phyloP scores from a whole-genome alignment of 2,797 vertebrate species.

The Sebastes oblongus region DNA sequence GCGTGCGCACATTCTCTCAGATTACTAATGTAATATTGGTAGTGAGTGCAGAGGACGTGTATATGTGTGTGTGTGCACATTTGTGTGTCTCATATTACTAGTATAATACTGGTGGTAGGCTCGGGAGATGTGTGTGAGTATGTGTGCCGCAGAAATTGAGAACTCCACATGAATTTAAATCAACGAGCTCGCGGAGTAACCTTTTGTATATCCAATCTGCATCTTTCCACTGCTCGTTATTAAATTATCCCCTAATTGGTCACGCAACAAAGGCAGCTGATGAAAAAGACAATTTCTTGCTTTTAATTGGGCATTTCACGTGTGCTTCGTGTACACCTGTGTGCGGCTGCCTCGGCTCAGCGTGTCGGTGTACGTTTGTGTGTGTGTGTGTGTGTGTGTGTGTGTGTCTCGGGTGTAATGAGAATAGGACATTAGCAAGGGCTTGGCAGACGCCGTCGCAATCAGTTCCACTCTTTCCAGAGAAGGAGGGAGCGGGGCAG shows the following conservation, averaged over 20 bases:
- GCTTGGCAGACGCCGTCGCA: conserved; percentile 89
- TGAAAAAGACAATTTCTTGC: conserved; percentile 90
- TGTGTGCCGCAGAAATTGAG: conserved; percentile 50
- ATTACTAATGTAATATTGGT: conserved; percentile 62
- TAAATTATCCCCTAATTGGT: conserved; percentile 97
- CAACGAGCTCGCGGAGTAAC: conserved; percentile 84
- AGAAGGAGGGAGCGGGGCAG: conserved; percentile 57
- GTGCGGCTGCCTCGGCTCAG: conserved; percentile 75
- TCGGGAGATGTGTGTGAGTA: conserved; percentile 53
- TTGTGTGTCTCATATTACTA: conserved; percentile 65
- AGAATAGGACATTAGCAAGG: conserved; percentile 90
- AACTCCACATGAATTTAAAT: conserved; percentile 82
- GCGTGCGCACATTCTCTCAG: conserved; percentile 46
- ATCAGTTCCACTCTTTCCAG: conserved; percentile 82
- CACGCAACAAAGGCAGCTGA: conserved; percentile 91
- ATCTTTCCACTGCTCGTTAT: conserved; percentile 88
- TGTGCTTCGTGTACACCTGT: conserved; percentile 92
- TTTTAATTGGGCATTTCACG: conserved; percentile 95
- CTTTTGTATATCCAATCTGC: conserved; percentile 90
- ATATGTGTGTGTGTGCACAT: conserved; percentile 37
- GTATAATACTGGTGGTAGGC: conserved; percentile 66
- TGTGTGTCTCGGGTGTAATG: conserved; percentile 79
- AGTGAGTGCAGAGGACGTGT: conserved; percentile 42
- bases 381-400: conserved; percentile 34
- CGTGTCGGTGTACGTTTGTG: conserved; percentile 25